These are phyloP conservation scores for Andinoacara biseriatus DNA, from an alignment of 2,113 vertebrate genomes.

Conservation along the genomic window DNA sequence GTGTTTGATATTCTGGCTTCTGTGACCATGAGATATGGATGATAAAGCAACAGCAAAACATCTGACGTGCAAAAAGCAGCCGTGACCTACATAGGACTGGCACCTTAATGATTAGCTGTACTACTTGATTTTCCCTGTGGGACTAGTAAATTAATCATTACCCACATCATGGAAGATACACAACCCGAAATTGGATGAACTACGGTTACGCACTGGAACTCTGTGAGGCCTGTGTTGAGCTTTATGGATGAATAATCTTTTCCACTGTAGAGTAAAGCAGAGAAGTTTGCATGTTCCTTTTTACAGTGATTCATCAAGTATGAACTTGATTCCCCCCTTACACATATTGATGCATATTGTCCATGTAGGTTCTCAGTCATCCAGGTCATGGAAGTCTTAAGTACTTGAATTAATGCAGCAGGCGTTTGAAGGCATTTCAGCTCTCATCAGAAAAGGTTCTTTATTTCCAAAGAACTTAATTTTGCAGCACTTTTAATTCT, in stretches of 20 bases:
- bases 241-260: neutral
- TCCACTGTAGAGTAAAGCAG: neutral
- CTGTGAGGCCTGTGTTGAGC: neutral
- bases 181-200: slow-evolving; percentile 23
- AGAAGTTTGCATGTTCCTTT: slow-evolving; percentile 3
- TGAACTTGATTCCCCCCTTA: neutral
- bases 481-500: neutral
- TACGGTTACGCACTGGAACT: neutral
- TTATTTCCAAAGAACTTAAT: neutral
- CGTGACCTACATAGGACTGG: slow-evolving; percentile 63
- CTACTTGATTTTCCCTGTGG: slow-evolving; percentile 45
- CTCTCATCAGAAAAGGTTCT: neutral
- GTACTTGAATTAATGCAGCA: neutral
- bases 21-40: slow-evolving; percentile 28
- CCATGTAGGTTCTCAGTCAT: neutral
- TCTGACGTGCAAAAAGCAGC: slow-evolving; percentile 49
- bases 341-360: neutral
- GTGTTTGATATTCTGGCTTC: slow-evolving; percentile 9
- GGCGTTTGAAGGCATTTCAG: neutral
- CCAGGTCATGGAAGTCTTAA: neutral
- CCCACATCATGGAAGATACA: slow-evolving; percentile 10
- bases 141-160: slow-evolving; percentile 60
- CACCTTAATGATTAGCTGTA: slow-evolving; percentile 70
- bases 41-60: slow-evolving; percentile 46
- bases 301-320: neutral